Evolutionary conservation across 2,888 invertebrate genomes (phyloP).

Genomic region (Cyaniris semiargus): DNA sequence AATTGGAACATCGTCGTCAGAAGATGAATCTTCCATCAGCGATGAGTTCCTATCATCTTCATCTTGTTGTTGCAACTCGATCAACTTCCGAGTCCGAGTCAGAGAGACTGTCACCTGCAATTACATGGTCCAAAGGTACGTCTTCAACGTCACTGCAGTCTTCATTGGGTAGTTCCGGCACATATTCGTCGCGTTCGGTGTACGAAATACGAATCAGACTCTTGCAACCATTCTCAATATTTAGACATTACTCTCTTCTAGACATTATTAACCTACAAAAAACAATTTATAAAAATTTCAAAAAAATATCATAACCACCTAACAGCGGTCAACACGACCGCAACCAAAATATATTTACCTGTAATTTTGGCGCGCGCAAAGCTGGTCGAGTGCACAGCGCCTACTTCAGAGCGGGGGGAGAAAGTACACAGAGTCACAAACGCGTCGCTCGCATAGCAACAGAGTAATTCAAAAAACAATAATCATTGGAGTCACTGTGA

Average conservation of each 20-base stretch:
- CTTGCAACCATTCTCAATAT: background rate
- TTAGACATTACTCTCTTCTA: background rate
- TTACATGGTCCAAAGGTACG: conserved; percentile 9
- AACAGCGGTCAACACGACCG: too few species aligned
- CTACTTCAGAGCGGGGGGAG: too few species aligned
- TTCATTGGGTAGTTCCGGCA: conserved; percentile 23
- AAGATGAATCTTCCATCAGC: background rate
- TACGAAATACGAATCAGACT: conserved; percentile 1
- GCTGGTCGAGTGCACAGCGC: too few species aligned
- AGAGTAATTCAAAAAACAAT: too few species aligned
- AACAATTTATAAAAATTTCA: background rate
- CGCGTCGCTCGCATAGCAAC: too few species aligned
- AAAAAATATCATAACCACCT: too few species aligned
- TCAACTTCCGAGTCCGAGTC: background rate
- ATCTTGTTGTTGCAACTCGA: background rate
- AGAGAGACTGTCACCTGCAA: conserved; percentile 1
- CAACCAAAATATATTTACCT: too few species aligned
- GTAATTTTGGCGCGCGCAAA: too few species aligned
- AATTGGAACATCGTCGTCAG: background rate
- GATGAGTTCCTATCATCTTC: background rate
- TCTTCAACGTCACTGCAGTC: conserved; percentile 32
- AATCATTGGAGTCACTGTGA: too few species aligned
- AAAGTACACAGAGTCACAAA: too few species aligned
- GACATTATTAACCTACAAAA: background rate
- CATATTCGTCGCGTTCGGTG: background rate